Evolutionary conservation across 1,140 invertebrate species (phyloP), one percentile per base, ranked within the genome.

Genomic region (Trichogramma pretiosum): DNA sequence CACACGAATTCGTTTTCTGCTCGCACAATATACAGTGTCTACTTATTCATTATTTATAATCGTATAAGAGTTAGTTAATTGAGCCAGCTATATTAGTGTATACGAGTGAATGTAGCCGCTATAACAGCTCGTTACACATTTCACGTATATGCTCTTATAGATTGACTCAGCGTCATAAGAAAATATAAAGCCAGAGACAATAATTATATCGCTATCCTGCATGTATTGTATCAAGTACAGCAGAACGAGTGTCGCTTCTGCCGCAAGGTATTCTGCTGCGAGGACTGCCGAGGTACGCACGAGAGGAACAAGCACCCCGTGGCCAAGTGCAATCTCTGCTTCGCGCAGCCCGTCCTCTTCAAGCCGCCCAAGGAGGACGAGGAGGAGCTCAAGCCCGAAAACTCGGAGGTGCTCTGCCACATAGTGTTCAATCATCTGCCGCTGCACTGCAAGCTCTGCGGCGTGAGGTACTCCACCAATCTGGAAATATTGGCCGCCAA

Each of bases 191-290:
- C n/a, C n/a, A n/a, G n/a, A n/a, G n/a, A n/a, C n/a, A n/a, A n/a
- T n/a, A n/a, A n/a, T n/a, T n/a, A n/a, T n/a, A n/a, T n/a, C n/a
- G n/a, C n/a, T n/a, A n/a, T n/a, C n/a, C n/a, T n/a, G n/a, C n/a
- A n/a, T n/a, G n/a, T n/a, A n/a, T n/a, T n/a, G n/a, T n/a, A n/a
- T n/a, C n/a, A n/a, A 36, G 34, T 9, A 5, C 11, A 36, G 16
- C 16, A 11, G 19, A 50, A 50, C 23, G 7, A 36, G 2, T 51
- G 49, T 18, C 49, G 42, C 7, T 16, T 53, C 30, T 62, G 61
- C 16, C 36, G 30, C 5, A 59, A 62, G 38, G 46, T 58, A 1
- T 62, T 62, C 46, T 62, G 59, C 37, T 62, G 61, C 21, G 44
- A 35, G 3, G 48, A 43, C 3, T 62, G 61, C 26, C 59, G 57